Percentiles rank a stretch among this genome's conserved stretches.
Evolutionary conservation across 1,140 invertebrate species (phyloP).

Genomic region (Leptestheria dahalacensis): DNA sequence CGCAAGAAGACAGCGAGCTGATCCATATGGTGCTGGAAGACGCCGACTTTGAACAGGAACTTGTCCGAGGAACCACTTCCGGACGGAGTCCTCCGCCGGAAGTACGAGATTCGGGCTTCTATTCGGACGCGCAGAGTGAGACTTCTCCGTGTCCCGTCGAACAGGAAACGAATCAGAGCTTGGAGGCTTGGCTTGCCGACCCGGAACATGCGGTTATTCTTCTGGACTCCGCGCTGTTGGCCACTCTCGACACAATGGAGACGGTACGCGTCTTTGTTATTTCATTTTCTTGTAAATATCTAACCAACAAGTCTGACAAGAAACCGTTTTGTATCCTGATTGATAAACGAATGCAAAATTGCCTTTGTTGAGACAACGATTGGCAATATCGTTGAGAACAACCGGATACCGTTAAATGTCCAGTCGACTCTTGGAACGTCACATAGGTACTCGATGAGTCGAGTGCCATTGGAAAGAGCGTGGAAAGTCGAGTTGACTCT

Average conservation of each 20-base stretch:
- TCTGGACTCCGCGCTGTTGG: slow-evolving; percentile 1
- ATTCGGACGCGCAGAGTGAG: slow-evolving; percentile 2
- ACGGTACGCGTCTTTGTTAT: too few species aligned
- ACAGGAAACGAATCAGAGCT: neutral
- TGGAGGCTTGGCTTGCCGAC: slow-evolving; percentile 11
- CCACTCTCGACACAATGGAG: neutral
- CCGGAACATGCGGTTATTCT: slow-evolving; percentile 11
- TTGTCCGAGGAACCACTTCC: slow-evolving; percentile 6
- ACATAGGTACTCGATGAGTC: too few species aligned
- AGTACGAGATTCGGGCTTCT: slow-evolving; percentile 10
- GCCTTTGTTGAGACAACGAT: too few species aligned
- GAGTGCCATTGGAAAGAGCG: too few species aligned
- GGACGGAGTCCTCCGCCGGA: neutral
- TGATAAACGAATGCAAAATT: too few species aligned
- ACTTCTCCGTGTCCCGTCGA: neutral
- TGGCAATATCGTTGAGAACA: too few species aligned
- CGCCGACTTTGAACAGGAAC: slow-evolving; percentile 13
- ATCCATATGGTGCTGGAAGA: slow-evolving; percentile 16
- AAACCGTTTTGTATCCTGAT: too few species aligned
- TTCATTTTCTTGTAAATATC: too few species aligned
- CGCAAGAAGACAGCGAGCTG: slow-evolving; percentile 12
- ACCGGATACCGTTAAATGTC: too few species aligned
- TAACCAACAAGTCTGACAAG: too few species aligned
- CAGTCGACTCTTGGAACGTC: too few species aligned
- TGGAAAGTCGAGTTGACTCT: too few species aligned